phyloP scores from a whole-genome alignment of 2,888 invertebrate genomes.

The Hybos culiciformis region DNA sequence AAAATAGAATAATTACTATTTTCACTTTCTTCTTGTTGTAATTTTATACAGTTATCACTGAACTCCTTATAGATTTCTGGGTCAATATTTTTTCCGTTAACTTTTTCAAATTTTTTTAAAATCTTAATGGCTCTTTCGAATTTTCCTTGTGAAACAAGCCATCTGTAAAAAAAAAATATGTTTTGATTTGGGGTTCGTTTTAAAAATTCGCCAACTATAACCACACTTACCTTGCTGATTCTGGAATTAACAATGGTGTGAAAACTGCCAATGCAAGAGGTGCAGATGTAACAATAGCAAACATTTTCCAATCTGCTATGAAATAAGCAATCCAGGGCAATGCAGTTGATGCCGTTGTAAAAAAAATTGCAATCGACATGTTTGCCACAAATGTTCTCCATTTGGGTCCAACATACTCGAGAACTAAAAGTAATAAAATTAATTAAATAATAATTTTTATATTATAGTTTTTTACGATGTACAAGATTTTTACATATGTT shows the following conservation, averaged over 20 bases:
- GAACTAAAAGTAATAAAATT: too few species aligned
- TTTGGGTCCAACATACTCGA: conserved; percentile 80
- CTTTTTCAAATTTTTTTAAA: conserved; percentile 62
- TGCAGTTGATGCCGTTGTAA: conserved; percentile 64
- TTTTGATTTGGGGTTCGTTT: background rate
- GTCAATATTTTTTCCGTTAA: conserved; percentile 62
- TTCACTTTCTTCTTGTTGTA: conserved; percentile 55
- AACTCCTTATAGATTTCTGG: conserved; percentile 62
- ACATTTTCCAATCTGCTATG: conserved; percentile 64
- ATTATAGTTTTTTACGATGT: too few species aligned
- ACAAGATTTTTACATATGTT: too few species aligned
- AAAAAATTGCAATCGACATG: conserved; percentile 81
- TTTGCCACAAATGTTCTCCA: conserved; percentile 85
- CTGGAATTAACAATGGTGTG: conserved; percentile 67
- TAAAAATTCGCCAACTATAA: conserved; percentile 4
- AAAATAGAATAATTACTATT: conserved; percentile 61
- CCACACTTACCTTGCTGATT: conserved; percentile 60
- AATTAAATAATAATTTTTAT: too few species aligned
- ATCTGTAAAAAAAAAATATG: conserved; percentile 24
- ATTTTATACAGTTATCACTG: conserved; percentile 46
- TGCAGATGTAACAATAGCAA: conserved; percentile 64
- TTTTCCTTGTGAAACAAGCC: conserved; percentile 76
- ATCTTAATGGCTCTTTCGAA: conserved; percentile 65
- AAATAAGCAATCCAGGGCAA: conserved; percentile 76
- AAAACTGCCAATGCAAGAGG: conserved; percentile 56